phyloP scores from a whole-genome alignment of 2,888 invertebrate species.

The Napeogenes sylphis region DNA sequence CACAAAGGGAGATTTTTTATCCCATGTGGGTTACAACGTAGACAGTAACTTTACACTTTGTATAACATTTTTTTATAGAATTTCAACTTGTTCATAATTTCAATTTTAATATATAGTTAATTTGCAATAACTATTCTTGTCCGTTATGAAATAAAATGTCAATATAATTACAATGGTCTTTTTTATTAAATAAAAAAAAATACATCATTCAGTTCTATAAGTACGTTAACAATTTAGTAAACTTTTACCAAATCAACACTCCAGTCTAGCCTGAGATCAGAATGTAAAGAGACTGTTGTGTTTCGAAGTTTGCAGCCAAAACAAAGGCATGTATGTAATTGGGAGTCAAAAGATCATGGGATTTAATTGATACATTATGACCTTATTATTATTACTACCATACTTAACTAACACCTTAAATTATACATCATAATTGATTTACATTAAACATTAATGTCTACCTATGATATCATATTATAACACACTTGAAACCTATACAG shows the following conservation, averaged over 20 bases:
- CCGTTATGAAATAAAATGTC: conserved; percentile 20
- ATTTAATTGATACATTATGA: conserved; percentile 41
- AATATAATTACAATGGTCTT: conserved; percentile 62
- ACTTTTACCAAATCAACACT: conserved; percentile 72
- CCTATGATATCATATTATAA: conserved; percentile 46
- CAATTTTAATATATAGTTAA: no score
- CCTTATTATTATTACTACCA: conserved; percentile 54
- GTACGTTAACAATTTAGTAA: conserved; percentile 75
- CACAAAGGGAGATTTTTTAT: no score
- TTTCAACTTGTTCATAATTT: no score
- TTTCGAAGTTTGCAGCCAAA: conserved; percentile 35
- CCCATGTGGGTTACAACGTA: no score
- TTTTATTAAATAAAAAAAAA: conserved; percentile 74
- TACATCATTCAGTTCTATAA: conserved; percentile 74
- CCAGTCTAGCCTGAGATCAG: conserved; percentile 69
- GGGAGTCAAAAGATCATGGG: conserved; percentile 29
- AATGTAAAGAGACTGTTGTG: conserved; percentile 40
- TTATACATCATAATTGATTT: conserved; percentile 55
- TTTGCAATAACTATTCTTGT: no score
- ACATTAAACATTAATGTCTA: conserved; percentile 66
- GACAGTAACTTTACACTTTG: no score
- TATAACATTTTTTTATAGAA: no score
- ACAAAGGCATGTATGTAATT: conserved; percentile 32
- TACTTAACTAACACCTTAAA: conserved; percentile 59
- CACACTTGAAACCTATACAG: conserved; percentile 51